phyloP scores from a whole-genome alignment of 2,888 invertebrate species.

The Noctua janthina region DNA sequence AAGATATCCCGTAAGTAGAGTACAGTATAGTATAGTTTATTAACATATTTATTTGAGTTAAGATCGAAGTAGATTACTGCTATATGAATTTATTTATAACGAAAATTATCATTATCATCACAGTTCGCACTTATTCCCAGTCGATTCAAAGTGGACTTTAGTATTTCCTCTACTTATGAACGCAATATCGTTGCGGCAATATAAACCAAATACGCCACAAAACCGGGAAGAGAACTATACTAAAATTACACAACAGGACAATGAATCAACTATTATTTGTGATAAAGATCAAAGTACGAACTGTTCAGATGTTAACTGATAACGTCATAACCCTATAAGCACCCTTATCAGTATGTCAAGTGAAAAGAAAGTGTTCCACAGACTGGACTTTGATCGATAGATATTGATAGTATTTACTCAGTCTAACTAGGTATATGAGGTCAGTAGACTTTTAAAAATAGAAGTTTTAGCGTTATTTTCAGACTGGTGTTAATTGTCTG shows the following conservation, averaged over 20 bases:
- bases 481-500: background rate
- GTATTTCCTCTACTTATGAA: background rate
- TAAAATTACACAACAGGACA: constrained; percentile 10
- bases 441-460: constrained; percentile 19
- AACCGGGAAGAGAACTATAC: background rate
- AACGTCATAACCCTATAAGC: background rate
- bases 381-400: constrained; percentile 14
- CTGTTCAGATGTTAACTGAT: constrained; percentile 3
- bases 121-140: background rate
- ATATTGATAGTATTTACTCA: background rate
- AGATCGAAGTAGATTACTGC: background rate
- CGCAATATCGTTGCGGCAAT: background rate
- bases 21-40: background rate
- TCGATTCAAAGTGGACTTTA: background rate
- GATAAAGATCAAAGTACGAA: background rate
- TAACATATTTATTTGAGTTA: background rate
- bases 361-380: constrained; percentile 22
- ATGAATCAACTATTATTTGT: background rate
- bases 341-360: constrained; percentile 11
- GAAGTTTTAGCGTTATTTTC: background rate
- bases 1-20: background rate
- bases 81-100: background rate
- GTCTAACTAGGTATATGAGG: background rate
- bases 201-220: background rate
- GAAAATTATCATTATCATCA: background rate